Conservation (phyloP, 2,797 vertebrate genomes). For the Microctenopoma lineatum region DNA sequence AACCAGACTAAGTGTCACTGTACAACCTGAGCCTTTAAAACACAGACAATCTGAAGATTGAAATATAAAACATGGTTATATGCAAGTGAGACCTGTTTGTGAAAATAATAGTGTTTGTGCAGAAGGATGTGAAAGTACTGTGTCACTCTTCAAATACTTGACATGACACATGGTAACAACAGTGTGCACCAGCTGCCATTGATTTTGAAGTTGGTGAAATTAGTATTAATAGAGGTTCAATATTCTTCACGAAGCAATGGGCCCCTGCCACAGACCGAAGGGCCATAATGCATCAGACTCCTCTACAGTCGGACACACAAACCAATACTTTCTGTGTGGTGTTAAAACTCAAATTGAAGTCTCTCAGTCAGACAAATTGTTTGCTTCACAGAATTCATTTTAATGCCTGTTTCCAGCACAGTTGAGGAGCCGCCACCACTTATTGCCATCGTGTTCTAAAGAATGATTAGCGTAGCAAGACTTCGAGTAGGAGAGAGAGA, state of each 20-base stretch:
- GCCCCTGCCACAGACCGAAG: slow-evolving; percentile 8
- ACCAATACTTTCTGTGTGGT: slow-evolving; percentile 8
- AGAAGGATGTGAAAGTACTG: neutral
- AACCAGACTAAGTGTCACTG: slow-evolving; percentile 10
- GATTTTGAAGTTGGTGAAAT: slow-evolving; percentile 12
- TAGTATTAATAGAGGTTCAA: slow-evolving; percentile 28
- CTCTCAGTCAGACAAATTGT: slow-evolving; percentile 15
- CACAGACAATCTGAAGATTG: neutral
- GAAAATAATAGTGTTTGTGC: slow-evolving; percentile 9
- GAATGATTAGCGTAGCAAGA: slow-evolving; percentile 18
- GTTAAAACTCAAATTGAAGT: slow-evolving; percentile 21
- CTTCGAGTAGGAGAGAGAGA: neutral
- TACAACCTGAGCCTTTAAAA: neutral
- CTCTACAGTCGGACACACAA: neutral
- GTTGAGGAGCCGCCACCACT: slow-evolving; percentile 27
- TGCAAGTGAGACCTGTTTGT: slow-evolving; percentile 13
- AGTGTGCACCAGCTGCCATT: neutral
- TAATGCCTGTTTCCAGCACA: slow-evolving; percentile 8
- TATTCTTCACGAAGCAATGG: slow-evolving; percentile 2
- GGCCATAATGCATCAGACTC: slow-evolving; percentile 4
- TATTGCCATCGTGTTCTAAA: slow-evolving; percentile 7
- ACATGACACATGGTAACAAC: neutral
- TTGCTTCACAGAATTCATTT: slow-evolving; percentile 16
- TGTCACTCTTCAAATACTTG: neutral
- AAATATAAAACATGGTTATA: neutral